Conservation (phyloP, 1,140 invertebrate species). For the Procambarus clarkii region DNA sequence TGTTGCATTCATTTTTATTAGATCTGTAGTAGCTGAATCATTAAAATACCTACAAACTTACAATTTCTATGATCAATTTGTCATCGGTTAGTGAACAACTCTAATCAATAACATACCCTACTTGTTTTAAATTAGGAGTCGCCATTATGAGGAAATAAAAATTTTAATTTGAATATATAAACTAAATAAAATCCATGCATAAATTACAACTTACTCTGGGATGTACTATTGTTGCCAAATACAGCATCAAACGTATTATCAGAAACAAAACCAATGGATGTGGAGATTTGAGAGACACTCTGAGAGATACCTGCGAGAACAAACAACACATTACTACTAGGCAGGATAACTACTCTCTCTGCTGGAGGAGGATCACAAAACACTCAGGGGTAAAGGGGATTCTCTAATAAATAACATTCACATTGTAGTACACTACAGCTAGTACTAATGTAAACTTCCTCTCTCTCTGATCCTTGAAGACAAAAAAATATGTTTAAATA, state of each 20-base stretch:
- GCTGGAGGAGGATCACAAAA: neutral
- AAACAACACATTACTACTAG: slow-evolving; percentile 20
- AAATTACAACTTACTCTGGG: slow-evolving; percentile 68
- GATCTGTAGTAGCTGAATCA: neutral
- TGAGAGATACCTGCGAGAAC: slow-evolving; percentile 60
- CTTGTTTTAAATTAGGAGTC: neutral
- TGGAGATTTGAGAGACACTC: slow-evolving; percentile 62
- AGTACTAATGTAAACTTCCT: neutral
- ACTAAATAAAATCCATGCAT: slow-evolving; percentile 47
- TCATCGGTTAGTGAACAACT: neutral
- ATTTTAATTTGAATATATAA: neutral
- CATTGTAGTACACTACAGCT: neutral
- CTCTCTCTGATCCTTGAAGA: neutral
- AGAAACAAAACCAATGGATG: slow-evolving; percentile 65
- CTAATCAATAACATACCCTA: neutral
- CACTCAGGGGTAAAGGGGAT: neutral
- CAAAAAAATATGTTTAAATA: neutral
- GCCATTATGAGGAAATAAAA: slow-evolving; percentile 6
- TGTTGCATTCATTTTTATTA: neutral
- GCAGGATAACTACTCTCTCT: neutral
- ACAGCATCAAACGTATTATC: slow-evolving; percentile 68
- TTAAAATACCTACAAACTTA: neutral
- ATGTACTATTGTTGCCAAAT: slow-evolving; percentile 63
- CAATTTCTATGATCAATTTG: neutral
- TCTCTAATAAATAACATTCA: neutral